Evolutionary conservation across 2,888 invertebrate species (phyloP), one percentile per base, ranked within the genome.

Genomic region (Tenthredo notha): DNA sequence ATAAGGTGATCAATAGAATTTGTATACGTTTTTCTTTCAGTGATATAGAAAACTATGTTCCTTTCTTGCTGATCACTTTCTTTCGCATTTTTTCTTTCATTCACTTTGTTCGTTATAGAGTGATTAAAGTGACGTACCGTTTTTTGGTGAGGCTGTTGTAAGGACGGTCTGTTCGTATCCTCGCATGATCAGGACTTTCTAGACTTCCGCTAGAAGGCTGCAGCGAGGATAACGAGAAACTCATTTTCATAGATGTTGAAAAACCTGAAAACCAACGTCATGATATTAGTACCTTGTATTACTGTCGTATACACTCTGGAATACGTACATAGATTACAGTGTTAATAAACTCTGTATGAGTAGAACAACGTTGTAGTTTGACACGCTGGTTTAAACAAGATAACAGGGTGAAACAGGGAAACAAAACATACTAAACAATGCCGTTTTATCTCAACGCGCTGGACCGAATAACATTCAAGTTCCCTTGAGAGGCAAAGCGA

Each of bases 71-170:
- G 29, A 70, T 37, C 6, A 37, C 29, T 37, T 70, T 10, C 43
- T 47, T 47, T 15, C 43, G 1, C 10, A 12, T 43, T 43, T 10
- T 43, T 29, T 37, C 9, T 37, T 70, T n/a, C 29, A 4, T 33
- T 70, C 61, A 25, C 33, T 70, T 70, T 7, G n/a, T 70, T 70
- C 3, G 29, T n/a, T 2, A 6, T 0, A 2, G 29, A 50, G 18
- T 50, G 58, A 33, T n/a, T 7, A 1, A 54, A 50, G 18, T 50
- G 58, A 33, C 54, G 47, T 93, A 96, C 95, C 96, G 95, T 94
- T 96, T 97, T 92, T 96, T 96, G 85, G 96, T 97, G 90, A 98
- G 96, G 94, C 97, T 97, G 94, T 97, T 97, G 94, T 97, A 98
- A 80, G 97, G 97, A 92, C 97, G 95, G 94, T 97, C 97, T 85